These are phyloP conservation scores for Corydoras maculifer DNA, from an alignment of 2,113 vertebrate species.

Conservation along the genomic window DNA sequence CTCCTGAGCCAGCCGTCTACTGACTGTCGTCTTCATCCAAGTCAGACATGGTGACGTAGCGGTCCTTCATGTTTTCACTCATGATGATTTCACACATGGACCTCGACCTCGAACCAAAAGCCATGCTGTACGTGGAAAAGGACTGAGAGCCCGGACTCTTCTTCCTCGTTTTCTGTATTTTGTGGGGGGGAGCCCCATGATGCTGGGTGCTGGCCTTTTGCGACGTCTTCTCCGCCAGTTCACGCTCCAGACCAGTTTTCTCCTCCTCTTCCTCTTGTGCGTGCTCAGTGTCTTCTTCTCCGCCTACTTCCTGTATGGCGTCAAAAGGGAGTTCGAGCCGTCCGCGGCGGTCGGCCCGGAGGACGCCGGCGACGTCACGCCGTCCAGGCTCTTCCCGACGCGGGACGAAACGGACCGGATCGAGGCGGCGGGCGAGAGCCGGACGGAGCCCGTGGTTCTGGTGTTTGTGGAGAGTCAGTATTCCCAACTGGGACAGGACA, in stretches of 20 bases:
- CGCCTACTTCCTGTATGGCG: slow-evolving; percentile 81
- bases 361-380: slow-evolving; percentile 76
- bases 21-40: background rate
- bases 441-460: slow-evolving; percentile 88
- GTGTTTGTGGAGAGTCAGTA: slow-evolving; percentile 97
- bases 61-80: background rate
- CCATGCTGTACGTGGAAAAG: slow-evolving; percentile 1
- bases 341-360: slow-evolving; percentile 63
- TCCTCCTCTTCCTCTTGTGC: slow-evolving; percentile 78
- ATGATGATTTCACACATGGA: background rate
- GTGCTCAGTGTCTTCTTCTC: slow-evolving; percentile 79
- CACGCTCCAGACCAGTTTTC: slow-evolving; percentile 73
- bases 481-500: slow-evolving; percentile 94
- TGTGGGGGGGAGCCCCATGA: slow-evolving; percentile 29
- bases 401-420: slow-evolving; percentile 67
- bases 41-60: slow-evolving; percentile 42
- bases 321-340: slow-evolving; percentile 76
- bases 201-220: slow-evolving; percentile 49
- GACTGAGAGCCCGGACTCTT: slow-evolving; percentile 11
- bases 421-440: slow-evolving; percentile 61
- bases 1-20: background rate
- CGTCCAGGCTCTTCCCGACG: slow-evolving; percentile 78
- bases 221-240: slow-evolving; percentile 74
- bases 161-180: slow-evolving; percentile 11
- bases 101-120: background rate